Percentiles rank a stretch among this genome's conserved stretches.
Conservation (phyloP, 2,113 vertebrate genomes). For the Stigmatopora argus region DNA sequence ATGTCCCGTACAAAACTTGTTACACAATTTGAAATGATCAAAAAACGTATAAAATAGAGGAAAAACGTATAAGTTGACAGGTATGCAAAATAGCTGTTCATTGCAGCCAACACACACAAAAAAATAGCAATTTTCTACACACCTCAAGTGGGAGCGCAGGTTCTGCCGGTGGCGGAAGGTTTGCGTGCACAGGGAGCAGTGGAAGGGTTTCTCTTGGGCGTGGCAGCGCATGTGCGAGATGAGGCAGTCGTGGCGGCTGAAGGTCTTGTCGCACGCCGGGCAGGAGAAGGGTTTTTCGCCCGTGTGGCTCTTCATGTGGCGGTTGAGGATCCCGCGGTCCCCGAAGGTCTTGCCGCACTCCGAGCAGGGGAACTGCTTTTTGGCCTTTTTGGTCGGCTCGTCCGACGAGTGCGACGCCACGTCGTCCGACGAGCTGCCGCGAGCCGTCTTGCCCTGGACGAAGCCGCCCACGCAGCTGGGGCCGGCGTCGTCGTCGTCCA, state of each 20-base stretch:
- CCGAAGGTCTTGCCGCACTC: neutral
- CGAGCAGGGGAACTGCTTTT: conserved; percentile 1
- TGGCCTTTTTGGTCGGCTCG: neutral
- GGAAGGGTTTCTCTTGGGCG: neutral
- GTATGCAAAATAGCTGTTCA: too few relatives aligned
- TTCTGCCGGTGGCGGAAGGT: conserved; percentile 1
- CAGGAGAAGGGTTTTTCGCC: neutral
- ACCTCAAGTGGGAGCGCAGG: neutral
- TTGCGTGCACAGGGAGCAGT: neutral
- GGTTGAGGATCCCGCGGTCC: neutral
- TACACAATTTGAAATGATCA: too few relatives aligned
- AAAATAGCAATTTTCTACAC: too few relatives aligned
- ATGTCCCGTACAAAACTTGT: too few relatives aligned
- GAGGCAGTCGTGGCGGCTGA: neutral
- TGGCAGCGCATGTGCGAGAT: neutral
- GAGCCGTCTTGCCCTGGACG: too few relatives aligned
- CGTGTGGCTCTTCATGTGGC: neutral
- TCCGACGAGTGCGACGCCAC: neutral
- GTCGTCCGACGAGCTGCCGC: neutral
- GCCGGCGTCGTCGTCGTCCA: neutral
- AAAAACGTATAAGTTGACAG: too few relatives aligned
- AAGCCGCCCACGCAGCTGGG: neutral
- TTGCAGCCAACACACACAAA: too few relatives aligned
- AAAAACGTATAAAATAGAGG: too few relatives aligned
- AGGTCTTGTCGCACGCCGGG: neutral